A percentile compares a stretch with the other conserved stretches of the same genome.
phyloP scores from a whole-genome alignment of 2,113 vertebrate species.

The Xenopus laevis region DNA sequence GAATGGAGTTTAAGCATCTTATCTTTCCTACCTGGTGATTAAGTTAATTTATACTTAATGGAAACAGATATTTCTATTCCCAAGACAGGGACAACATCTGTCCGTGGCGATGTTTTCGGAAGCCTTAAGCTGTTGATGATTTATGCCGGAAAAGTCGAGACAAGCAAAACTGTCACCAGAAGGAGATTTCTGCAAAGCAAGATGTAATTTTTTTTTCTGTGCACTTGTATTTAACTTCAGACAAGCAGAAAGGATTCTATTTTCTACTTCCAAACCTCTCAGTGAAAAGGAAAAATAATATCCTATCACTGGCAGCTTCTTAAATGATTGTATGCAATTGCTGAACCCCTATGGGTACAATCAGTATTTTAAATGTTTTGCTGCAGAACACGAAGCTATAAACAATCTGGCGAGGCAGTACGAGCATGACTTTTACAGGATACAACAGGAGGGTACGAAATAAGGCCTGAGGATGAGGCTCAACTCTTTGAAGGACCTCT shows the following conservation, averaged over 20 bases:
- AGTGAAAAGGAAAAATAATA: background rate
- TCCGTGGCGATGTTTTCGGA: constrained; percentile 58
- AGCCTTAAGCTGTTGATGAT: constrained; percentile 61
- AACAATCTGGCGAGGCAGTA: too few relatives aligned
- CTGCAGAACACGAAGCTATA: background rate
- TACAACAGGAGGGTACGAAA: too few relatives aligned
- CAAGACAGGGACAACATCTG: constrained; percentile 65
- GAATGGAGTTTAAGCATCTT: constrained; percentile 65
- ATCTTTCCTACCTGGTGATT: constrained; percentile 74
- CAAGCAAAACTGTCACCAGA: constrained; percentile 55
- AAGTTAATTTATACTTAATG: constrained; percentile 75
- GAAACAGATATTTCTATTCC: constrained; percentile 71
- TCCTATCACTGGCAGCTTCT: background rate
- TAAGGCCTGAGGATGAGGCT: too few relatives aligned
- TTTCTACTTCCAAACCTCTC: constrained; percentile 5
- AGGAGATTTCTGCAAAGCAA: constrained; percentile 49
- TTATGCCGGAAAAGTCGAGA: constrained; percentile 58
- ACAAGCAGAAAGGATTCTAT: constrained; percentile 47
- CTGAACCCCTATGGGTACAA: constrained; percentile 3
- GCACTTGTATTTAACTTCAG: constrained; percentile 47
- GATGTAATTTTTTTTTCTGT: constrained; percentile 46
- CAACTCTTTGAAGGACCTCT: too few relatives aligned
- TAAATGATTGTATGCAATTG: background rate
- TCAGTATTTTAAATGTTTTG: background rate
- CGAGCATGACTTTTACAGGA: too few relatives aligned